A percentile compares a stretch with the other conserved stretches of the same genome.
These are phyloP conservation scores for Phaethon lepturus DNA, from an alignment of 2,113 vertebrate species.

Conservation along the genomic window DNA sequence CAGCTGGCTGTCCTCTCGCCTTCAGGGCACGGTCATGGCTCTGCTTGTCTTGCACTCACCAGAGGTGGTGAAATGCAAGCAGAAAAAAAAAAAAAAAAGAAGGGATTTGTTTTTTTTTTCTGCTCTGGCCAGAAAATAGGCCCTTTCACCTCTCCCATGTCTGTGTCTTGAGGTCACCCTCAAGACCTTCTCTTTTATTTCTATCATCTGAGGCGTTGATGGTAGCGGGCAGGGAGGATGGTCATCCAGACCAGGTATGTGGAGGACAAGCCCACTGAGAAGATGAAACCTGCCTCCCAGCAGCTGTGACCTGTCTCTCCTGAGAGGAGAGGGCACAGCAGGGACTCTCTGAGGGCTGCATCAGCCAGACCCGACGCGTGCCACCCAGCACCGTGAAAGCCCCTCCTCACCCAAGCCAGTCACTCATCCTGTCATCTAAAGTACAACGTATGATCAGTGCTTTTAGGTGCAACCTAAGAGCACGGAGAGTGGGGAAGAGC, in stretches of 20 bases:
- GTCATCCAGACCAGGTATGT: not conserved
- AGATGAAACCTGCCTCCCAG: not conserved
- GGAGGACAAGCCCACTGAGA: not conserved
- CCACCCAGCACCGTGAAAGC: not conserved
- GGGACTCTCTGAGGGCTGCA: fast-evolving
- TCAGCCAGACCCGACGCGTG: fast-evolving
- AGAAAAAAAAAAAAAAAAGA: not conserved
- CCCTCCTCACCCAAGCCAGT: not conserved
- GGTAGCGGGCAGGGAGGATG: not conserved
- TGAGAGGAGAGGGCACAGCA: not conserved
- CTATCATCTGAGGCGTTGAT: not conserved
- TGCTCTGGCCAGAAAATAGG: not conserved
- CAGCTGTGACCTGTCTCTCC: not conserved
- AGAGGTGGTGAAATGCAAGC: not conserved
- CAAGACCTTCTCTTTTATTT: not conserved
- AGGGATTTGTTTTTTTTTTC: not conserved
- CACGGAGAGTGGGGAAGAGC: not conserved
- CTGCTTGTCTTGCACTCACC: not conserved
- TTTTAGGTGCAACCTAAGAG: not conserved
- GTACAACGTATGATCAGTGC: not conserved
- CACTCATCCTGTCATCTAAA: not conserved
- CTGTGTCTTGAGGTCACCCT: not conserved
- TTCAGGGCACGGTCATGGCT: not conserved
- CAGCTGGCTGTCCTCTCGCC: not conserved
- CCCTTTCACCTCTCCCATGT: not conserved